Evolutionary conservation across 2,113 vertebrate species (phyloP).

Genomic region (Hypocryptadius cinnamomeus): DNA sequence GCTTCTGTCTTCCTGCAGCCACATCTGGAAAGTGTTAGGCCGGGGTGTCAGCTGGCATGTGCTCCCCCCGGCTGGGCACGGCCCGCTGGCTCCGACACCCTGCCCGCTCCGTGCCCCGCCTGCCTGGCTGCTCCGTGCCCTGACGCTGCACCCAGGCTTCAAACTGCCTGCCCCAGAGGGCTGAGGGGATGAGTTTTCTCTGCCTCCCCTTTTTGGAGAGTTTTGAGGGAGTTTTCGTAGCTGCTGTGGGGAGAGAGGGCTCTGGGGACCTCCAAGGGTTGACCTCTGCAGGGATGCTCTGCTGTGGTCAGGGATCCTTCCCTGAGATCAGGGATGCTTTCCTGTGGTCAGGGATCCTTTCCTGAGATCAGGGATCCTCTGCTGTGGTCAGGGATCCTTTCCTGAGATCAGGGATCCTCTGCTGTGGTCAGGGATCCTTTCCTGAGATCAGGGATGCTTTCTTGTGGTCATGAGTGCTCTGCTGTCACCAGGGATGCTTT

Average conservation of each 20-base stretch:
- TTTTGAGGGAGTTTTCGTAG: neutral
- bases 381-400: neutral
- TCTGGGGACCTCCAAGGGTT: fast-evolving
- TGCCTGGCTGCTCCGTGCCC: fast-evolving
- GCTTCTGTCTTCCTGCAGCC: conserved; percentile 45
- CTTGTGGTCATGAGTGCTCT: neutral
- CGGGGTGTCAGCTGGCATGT: conserved; percentile 29
- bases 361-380: neutral
- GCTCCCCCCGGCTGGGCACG: neutral
- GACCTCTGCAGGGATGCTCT: neutral
- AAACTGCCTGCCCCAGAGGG: neutral
- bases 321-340: fast-evolving
- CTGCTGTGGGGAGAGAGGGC: neutral
- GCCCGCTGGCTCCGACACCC: neutral
- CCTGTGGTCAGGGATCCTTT: neutral
- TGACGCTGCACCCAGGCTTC: neutral
- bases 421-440: neutral
- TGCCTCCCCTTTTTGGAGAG: neutral
- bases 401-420: fast-evolving
- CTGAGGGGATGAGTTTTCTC: neutral
- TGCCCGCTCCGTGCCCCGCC: neutral
- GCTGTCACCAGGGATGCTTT: fast-evolving
- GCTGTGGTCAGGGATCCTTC: neutral
- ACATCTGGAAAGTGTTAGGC: conserved; percentile 69
- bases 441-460: neutral